Base-by-base conservation (phyloP, 2,797 vertebrate genomes). In the Halcyon smyrnensis region DNA sequence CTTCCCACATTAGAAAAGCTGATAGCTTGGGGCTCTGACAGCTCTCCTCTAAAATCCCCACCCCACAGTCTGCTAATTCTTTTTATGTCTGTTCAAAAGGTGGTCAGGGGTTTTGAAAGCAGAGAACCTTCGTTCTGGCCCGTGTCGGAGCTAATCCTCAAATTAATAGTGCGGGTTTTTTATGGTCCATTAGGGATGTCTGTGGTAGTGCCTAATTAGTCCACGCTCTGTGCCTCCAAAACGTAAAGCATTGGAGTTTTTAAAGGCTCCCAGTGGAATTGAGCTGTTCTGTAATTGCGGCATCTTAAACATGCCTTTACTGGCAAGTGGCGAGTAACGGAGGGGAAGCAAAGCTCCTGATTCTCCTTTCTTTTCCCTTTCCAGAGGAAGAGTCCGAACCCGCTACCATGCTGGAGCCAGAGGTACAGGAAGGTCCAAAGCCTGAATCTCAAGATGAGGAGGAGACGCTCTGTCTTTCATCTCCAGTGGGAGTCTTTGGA, bases 401-500 rank as follows among this genome's bases (percentile, higher is more conserved):
- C 6, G 74, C 97, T 45, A 9, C 97, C 51, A 78, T 97, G 28
- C 90, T 97, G 28, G 98, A 98, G 18, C 90, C 97, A n/a, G 98
- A 92, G 82, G 69, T 96, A 25, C 81, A 97, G 32, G 97, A 97
- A 60, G 78, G 79, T 30, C 95, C 97, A 54, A 98, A 98, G 96
- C 88, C 96, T 28, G 98, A 98, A 86, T 88, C 95, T 69, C 97
- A 94, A 93, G 98, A 98, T 48, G 97, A 95, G 59, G 95, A 93
- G 53, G 95, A 89, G 3, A 89, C 69, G 14, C 89, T 98, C 37
- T 97, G 98, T 65, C 98, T 98, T 2, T 96, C 98, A 1, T 92
- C 99, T 27, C 98, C 98, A 3, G 98, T 97, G 3, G 98, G 97
- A 45, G 95, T 97, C 41, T 97, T 98, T 36, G 97, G 97, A 71